Evolutionary conservation across 2,113 vertebrate genomes (phyloP).

Genomic region (Xiphorhynchus elegans): DNA sequence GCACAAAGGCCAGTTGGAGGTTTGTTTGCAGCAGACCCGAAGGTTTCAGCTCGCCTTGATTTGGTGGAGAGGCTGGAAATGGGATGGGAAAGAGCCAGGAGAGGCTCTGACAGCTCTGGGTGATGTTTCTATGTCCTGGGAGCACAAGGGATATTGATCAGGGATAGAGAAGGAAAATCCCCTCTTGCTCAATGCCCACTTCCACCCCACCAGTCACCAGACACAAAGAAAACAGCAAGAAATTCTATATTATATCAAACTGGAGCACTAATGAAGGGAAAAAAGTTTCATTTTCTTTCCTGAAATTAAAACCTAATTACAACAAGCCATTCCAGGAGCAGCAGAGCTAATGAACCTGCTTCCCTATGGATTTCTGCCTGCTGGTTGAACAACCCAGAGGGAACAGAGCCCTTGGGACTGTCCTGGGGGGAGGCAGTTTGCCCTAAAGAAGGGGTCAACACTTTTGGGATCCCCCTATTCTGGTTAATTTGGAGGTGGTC

Average conservation of each 20-base stretch:
- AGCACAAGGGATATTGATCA: no score
- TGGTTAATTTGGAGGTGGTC: accelerated
- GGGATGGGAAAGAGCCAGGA: accelerated
- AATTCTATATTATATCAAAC: accelerated
- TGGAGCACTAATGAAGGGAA: not conserved
- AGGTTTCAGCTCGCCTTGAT: not conserved
- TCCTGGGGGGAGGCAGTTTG: not conserved
- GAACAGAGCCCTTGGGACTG: not conserved
- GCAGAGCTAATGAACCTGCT: not conserved
- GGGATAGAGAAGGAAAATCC: not conserved
- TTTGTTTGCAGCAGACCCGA: not conserved
- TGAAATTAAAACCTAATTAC: not conserved
- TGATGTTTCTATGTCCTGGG: not conserved
- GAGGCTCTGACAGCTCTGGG: not conserved
- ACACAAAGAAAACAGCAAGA: not conserved
- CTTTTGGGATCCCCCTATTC: not conserved
- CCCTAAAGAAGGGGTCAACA: no score
- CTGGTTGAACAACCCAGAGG: accelerated
- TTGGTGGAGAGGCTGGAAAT: not conserved
- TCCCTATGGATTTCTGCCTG: not conserved
- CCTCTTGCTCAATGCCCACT: not conserved
- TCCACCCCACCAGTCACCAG: not conserved
- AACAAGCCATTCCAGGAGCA: not conserved
- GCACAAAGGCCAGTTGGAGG: not conserved
- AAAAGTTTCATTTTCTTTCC: not conserved